phyloP scores from a whole-genome alignment of 2,888 invertebrate species.

The Lepidochitona cinerea region DNA sequence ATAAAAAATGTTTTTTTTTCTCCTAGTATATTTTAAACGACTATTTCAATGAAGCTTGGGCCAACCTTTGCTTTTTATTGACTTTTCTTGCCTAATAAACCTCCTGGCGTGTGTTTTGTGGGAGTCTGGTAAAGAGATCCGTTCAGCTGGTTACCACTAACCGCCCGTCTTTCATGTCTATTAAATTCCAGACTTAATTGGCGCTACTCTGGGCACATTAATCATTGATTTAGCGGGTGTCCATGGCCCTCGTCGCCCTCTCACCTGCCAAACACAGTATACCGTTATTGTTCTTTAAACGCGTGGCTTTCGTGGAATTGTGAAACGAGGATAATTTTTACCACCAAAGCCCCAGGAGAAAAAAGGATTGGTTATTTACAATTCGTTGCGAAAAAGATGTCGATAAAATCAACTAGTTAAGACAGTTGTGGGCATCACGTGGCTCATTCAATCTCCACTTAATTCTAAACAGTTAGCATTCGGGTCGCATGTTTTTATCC shows the following conservation, averaged over 20 bases:
- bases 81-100: slow-evolving; percentile 7
- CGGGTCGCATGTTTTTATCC: no score
- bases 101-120: neutral
- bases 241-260: slow-evolving; percentile 37
- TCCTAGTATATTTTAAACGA: neutral
- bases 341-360: slow-evolving; percentile 37
- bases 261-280: slow-evolving; percentile 55
- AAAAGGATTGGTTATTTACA: slow-evolving; percentile 43
- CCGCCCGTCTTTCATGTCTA: slow-evolving; percentile 56
- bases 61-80: neutral
- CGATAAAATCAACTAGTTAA: slow-evolving; percentile 31
- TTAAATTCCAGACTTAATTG: slow-evolving; percentile 64
- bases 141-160: slow-evolving; percentile 37
- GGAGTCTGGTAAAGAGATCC: neutral
- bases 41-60: neutral
- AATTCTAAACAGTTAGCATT: no score
- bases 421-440: slow-evolving; percentile 4
- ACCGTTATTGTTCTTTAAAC: slow-evolving; percentile 45
- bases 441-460: no score
- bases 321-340: slow-evolving; percentile 49
- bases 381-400: slow-evolving; percentile 38
- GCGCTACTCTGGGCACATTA: slow-evolving; percentile 54
- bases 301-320: slow-evolving; percentile 45
- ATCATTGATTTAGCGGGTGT: slow-evolving; percentile 47
- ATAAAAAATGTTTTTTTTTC: neutral